phyloP scores from a whole-genome alignment of 1,140 invertebrate genomes.

The Cepaea nemoralis region DNA sequence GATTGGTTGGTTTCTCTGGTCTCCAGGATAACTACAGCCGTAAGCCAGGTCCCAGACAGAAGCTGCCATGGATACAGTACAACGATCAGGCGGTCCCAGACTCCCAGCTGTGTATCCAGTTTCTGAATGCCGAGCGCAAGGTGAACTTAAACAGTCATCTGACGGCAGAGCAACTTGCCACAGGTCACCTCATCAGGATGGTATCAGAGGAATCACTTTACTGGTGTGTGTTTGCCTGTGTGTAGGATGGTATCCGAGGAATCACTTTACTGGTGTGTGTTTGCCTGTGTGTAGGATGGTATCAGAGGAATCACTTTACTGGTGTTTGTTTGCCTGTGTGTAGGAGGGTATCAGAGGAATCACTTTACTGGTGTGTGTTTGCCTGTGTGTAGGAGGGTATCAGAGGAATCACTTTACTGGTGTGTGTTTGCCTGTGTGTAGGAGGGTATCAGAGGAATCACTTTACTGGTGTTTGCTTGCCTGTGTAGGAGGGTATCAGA shows the following conservation, averaged over 20 bases:
- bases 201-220: constrained; percentile 68
- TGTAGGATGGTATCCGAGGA: constrained; percentile 68
- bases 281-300: constrained; percentile 57
- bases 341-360: constrained; percentile 67
- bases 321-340: constrained; percentile 58
- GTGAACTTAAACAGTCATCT: constrained; percentile 58
- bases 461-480: no score
- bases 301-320: constrained; percentile 68
- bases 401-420: no score
- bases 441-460: no score
- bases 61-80: constrained; percentile 72
- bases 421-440: no score
- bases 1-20: constrained; percentile 14
- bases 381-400: no score
- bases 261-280: constrained; percentile 65
- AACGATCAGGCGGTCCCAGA: constrained; percentile 70
- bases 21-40: constrained; percentile 43
- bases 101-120: constrained; percentile 69
- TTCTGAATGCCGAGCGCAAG: constrained; percentile 60
- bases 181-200: constrained; percentile 56
- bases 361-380: constrained; percentile 64
- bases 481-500: no score
- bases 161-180: constrained; percentile 48
- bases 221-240: constrained; percentile 61
- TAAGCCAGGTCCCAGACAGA: constrained; percentile 52